Base-by-base conservation (phyloP, 1,140 invertebrate species). In the Battus philenor region DNA sequence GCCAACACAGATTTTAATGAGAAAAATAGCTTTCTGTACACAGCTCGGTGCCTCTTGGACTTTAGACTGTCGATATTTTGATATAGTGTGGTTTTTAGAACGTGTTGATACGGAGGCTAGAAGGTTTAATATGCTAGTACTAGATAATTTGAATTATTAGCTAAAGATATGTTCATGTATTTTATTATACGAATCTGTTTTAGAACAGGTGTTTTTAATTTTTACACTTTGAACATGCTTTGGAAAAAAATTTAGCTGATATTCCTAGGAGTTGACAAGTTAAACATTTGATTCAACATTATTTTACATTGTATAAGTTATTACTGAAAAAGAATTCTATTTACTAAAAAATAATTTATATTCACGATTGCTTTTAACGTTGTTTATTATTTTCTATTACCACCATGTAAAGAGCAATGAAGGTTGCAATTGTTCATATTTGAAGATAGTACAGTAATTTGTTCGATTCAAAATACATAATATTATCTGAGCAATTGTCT, bases 31-130 rank as follows among this genome's bases (percentile, higher is more conserved):
- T 49, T 48, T 48, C 20, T 43, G 7, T 39, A 24, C 20, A 29
- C 13, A 38, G 45, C 34, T 47, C 45, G 24, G 11, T 27, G 9
- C 4, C 13, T 29, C 15, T 13, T 11, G 24, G 17, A 39, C 12
- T 16, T 26, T 39, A 39, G 36, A 39, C 10, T 7, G 7, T 33
- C 16, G 15, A n/a, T 17, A 17, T 9, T 16, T 33, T 33, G 32
- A 15, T 1, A 43, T 55, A 55, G 52, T 49, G 49, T 49, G 45
- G 50, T 39, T 26, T 31, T 39, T 39, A 39, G 36, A 27, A 26
- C n/a, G 15, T 38, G 22, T 17, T 38, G 22, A 26, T 10, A 12
- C 9, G 36, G 20, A 27, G 8, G 36, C 36, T 39, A 39, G 36
- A 39, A 7, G 34, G 20, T 22, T 38, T 18, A 39, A 18, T 30